Evolutionary conservation across 2,888 invertebrate species (phyloP), one percentile per base, ranked within the genome.

Genomic region (Ormyrus nitidulus): DNA sequence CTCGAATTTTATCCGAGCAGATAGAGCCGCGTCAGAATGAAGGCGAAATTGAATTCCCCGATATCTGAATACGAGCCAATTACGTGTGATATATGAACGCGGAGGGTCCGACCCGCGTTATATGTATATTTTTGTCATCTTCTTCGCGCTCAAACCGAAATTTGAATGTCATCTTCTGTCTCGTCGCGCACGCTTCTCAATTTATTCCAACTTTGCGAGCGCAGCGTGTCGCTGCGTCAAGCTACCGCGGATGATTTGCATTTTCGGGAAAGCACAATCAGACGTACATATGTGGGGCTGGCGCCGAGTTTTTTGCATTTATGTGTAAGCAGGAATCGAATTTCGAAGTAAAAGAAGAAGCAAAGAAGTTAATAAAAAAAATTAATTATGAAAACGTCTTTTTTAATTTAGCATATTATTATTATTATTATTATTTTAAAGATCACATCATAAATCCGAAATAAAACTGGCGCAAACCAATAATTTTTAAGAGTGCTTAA

Each of bases 21-120:
- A 49, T 53, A 62, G 61, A 62, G 71, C 54, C 69, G 74, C 82
- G 81, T 73, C 82, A 78, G 82, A 76, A 83, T 81, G 85, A 85
- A 83, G 83, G 82, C 84, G 84, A 85, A 87, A 89, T 87, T 89
- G 86, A 87, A 89, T 89, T 88, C 84, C 85, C 82, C 80, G 84
- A 86, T 85, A 87, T 89, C 86, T 86, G 89, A 89, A 89, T 88
- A 88, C 86, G 86, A 86, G 86, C 85, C 88, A 89, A 89, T 89
- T 89, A 89, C 88, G 82, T 82, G 83, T 81, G 85, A 85, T 84
- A 81, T 85, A 85, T 78, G 85, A 84, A 85, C 81, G 84, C 13
- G 9, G 66, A 48, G 61, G 71, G 70, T 48, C 54, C 53, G 54
- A 34, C 51, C 46, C 56, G 56, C 44, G 71, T 84, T 75, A 83